A percentile compares a stretch with the other conserved stretches of the same genome.
Evolutionary conservation across 2,888 invertebrate species (phyloP).

Genomic region (Limnephilus lunatus): DNA sequence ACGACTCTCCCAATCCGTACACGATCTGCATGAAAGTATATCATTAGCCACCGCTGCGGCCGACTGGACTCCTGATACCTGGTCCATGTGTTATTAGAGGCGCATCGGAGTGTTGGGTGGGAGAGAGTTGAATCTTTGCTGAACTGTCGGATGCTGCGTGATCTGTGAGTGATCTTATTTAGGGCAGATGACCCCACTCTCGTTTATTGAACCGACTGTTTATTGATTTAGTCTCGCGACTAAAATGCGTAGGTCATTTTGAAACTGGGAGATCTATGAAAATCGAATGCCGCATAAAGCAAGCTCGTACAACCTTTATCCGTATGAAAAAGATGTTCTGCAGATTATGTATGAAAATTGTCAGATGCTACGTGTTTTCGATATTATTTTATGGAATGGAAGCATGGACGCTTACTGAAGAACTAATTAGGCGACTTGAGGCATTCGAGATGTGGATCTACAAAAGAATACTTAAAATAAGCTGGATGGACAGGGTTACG

Average conservation of each 20-base stretch:
- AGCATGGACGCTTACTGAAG: too few relatives aligned
- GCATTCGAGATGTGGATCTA: too few relatives aligned
- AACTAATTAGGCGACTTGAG: too few relatives aligned
- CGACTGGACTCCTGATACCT: neutral
- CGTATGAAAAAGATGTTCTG: too few relatives aligned
- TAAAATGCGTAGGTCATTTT: neutral
- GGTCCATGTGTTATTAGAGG: neutral
- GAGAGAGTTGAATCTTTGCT: neutral
- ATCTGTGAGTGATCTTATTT: neutral
- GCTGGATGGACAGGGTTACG: too few relatives aligned
- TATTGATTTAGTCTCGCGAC: too few relatives aligned
- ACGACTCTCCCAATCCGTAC: constrained; percentile 62
- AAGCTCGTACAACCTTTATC: too few relatives aligned
- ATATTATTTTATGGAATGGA: too few relatives aligned
- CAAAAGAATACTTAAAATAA: too few relatives aligned
- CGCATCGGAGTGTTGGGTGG: neutral
- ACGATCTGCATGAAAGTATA: constrained; percentile 63
- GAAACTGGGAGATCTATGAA: neutral
- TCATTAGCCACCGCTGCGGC: constrained; percentile 58
- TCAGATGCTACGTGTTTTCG: too few relatives aligned
- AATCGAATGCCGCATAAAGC: too few relatives aligned
- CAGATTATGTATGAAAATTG: too few relatives aligned
- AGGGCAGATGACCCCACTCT: neutral
- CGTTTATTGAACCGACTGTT: neutral
- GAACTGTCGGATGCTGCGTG: neutral